Evolutionary conservation across 2,113 vertebrate genomes (phyloP).

Genomic region (Grammatotria lemairii): DNA sequence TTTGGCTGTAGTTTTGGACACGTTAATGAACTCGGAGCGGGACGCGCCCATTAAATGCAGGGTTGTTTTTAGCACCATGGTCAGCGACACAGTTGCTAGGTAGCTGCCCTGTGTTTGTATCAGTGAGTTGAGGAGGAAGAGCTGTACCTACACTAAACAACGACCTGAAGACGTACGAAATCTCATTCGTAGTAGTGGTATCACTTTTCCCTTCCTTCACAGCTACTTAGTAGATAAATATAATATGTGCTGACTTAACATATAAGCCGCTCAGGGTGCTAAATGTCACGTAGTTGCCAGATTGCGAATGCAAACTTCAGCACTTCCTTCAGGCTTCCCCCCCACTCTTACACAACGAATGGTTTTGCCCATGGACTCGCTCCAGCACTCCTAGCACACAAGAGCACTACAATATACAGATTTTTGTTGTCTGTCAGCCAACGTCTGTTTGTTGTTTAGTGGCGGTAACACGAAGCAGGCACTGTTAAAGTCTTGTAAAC

Average conservation of each 20-base stretch:
- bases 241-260: not conserved
- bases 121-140: not conserved
- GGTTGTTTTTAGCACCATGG: conserved; percentile 59
- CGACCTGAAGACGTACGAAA: not conserved
- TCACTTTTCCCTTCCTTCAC: not conserved
- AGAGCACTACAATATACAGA: conserved; percentile 26
- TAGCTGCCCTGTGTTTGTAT: conserved; percentile 32
- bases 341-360: conserved; percentile 38
- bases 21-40: not conserved
- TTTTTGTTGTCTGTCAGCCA: conserved; percentile 3
- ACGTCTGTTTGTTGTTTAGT: not conserved
- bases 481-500: not conserved
- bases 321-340: not conserved
- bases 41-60: not conserved
- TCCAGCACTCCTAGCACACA: conserved; percentile 39
- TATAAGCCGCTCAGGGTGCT: not conserved
- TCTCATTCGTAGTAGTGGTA: too few species aligned
- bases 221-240: not conserved
- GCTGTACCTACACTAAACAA: not conserved
- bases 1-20: not conserved
- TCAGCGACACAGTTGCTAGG: conserved; percentile 64
- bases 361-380: conserved; percentile 61
- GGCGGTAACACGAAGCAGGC: not conserved
- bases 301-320: conserved; percentile 39
- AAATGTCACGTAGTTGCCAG: not conserved